Conservation (phyloP, 2,888 invertebrate genomes). For the Conus canariensis region DNA sequence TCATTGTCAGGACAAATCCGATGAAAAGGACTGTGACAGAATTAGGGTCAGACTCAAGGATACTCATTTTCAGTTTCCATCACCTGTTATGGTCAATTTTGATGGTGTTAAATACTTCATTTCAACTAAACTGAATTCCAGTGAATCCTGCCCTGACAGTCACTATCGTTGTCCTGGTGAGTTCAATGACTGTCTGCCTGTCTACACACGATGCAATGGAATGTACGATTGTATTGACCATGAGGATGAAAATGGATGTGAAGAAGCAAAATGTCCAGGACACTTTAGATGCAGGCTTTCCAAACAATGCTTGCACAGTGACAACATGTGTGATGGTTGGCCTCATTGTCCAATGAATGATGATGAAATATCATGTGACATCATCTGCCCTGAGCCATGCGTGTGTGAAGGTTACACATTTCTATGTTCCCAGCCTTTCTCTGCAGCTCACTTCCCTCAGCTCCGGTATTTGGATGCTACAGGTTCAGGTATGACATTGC, state of each 20-base stretch:
- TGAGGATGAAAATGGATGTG: constrained; percentile 12
- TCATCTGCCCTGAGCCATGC: neutral
- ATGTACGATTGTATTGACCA: constrained; percentile 7
- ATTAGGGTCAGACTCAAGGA: neutral
- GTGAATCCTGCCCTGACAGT: neutral
- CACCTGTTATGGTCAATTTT: neutral
- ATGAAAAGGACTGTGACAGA: neutral
- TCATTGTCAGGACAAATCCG: constrained; percentile 12
- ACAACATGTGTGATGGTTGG: constrained; percentile 15
- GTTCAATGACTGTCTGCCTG: constrained; percentile 23
- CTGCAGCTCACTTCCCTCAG: neutral
- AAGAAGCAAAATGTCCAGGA: neutral
- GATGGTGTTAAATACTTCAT: neutral
- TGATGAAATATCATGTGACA: neutral
- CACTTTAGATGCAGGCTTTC: neutral
- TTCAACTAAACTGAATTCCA: neutral
- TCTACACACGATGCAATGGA: constrained; percentile 22
- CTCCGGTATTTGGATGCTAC: neutral
- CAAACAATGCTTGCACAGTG: neutral
- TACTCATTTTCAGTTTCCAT: neutral
- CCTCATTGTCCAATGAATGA: neutral
- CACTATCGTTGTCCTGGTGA: constrained; percentile 9
- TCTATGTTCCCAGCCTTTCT: neutral
- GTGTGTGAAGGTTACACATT: neutral
- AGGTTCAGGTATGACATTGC: neutral